These are phyloP conservation scores for Clarias platycephalus DNA, from an alignment of 2,797 vertebrate genomes.

Conservation along the genomic window DNA sequence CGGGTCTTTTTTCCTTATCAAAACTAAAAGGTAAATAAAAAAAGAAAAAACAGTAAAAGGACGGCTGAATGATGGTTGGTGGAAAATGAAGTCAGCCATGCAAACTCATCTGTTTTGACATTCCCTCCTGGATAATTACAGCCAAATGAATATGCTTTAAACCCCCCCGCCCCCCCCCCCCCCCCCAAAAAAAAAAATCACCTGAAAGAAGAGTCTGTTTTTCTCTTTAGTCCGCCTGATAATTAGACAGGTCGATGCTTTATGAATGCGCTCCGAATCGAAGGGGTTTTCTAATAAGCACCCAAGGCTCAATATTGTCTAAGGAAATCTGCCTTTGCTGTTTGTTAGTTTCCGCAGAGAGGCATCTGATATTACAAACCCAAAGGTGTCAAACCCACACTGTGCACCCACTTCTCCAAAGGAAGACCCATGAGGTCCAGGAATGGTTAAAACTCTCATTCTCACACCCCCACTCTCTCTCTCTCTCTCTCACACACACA, in stretches of 20 bases:
- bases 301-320: slow-evolving; percentile 32
- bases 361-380: slow-evolving; percentile 35
- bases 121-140: slow-evolving; percentile 58
- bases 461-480: neutral
- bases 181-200: slow-evolving; percentile 46
- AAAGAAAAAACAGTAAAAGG: slow-evolving; percentile 43
- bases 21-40: slow-evolving; percentile 60
- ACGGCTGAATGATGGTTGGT: slow-evolving; percentile 55
- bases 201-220: slow-evolving; percentile 50
- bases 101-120: slow-evolving; percentile 63
- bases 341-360: slow-evolving; percentile 29
- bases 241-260: slow-evolving; percentile 62
- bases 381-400: slow-evolving; percentile 30
- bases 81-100: slow-evolving; percentile 67
- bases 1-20: slow-evolving; percentile 70
- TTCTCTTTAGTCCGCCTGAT: slow-evolving; percentile 50
- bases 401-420: slow-evolving; percentile 25
- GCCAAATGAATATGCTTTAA: slow-evolving; percentile 50
- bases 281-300: slow-evolving; percentile 46
- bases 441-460: slow-evolving; percentile 37
- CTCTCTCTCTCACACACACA: neutral
- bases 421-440: slow-evolving; percentile 6
- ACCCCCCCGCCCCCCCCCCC: slow-evolving; percentile 53
- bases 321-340: slow-evolving; percentile 21
- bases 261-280: slow-evolving; percentile 44